These are phyloP conservation scores for Busseola fusca DNA, from an alignment of 2,888 invertebrate species.

Conservation along the genomic window DNA sequence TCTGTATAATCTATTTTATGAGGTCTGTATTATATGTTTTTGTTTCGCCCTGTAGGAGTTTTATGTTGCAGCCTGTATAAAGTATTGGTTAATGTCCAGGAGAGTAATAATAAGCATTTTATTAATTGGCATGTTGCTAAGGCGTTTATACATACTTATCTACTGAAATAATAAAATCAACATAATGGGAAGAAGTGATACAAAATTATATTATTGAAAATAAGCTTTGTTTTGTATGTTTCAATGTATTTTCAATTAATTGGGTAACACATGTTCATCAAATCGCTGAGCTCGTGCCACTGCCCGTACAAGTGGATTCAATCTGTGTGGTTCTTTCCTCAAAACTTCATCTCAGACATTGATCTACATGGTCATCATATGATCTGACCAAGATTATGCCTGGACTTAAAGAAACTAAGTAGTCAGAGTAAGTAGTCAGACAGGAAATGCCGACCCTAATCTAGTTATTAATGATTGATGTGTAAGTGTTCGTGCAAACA, in stretches of 20 bases:
- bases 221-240: background rate
- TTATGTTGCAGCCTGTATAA: background rate
- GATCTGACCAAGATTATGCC: too few species aligned
- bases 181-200: constrained; percentile 12
- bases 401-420: too few species aligned
- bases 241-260: background rate
- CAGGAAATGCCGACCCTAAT: too few species aligned
- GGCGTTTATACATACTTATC: constrained; percentile 26
- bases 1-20: background rate
- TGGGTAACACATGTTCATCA: background rate
- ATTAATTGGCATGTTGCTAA: constrained; percentile 53
- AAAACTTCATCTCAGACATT: too few species aligned
- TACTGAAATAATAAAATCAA: constrained; percentile 34
- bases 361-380: too few species aligned
- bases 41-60: background rate
- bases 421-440: too few species aligned
- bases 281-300: too few species aligned
- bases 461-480: too few species aligned
- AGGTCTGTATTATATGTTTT: background rate
- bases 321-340: too few species aligned
- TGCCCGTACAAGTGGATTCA: too few species aligned
- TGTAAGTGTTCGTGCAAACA: too few species aligned
- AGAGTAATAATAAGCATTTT: background rate
- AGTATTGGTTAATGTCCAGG: background rate
- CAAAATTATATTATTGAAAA: constrained; percentile 36